These are phyloP conservation scores for Drosophila rubida DNA, from an alignment of 2,888 invertebrate species.

Conservation along the genomic window DNA sequence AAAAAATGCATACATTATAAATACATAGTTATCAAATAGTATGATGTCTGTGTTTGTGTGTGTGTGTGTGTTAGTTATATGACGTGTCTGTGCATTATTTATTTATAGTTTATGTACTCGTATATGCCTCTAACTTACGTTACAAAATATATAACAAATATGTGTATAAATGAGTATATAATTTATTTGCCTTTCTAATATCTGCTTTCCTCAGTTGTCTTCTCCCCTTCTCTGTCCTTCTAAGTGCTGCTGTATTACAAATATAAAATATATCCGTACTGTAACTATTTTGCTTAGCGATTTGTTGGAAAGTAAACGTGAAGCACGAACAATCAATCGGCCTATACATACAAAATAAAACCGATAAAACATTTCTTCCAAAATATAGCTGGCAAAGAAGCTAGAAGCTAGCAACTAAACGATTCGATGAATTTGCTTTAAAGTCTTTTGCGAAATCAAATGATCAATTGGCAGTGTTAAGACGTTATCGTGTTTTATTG, in stretches of 20 bases:
- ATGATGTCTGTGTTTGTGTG: conserved; percentile 41
- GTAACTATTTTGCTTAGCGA: conserved; percentile 25
- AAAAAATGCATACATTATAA: conserved; percentile 82
- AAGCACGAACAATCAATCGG: conserved; percentile 4
- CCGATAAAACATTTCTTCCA: conserved; percentile 12
- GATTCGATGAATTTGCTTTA: conserved; percentile 25
- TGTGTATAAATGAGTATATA: conserved; percentile 69
- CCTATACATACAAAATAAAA: conserved; percentile 53
- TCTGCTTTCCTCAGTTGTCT: conserved; percentile 33
- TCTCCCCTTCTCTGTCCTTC: conserved; percentile 13
- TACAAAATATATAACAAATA: conserved; percentile 80
- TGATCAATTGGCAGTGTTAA: conserved; percentile 52
- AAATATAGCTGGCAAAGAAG: conserved; percentile 30
- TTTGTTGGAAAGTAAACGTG: conserved; percentile 9
- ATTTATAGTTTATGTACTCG: conserved; percentile 43
- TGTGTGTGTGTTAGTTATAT: conserved; percentile 38
- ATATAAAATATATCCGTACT: conserved; percentile 39
- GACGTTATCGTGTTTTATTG: conserved; percentile 27
- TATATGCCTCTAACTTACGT: conserved; percentile 73
- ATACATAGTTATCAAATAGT: conserved; percentile 81
- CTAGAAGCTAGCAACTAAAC: conserved; percentile 9
- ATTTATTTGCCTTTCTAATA: conserved; percentile 50
- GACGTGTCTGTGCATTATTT: conserved; percentile 45
- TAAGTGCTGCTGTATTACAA: conserved; percentile 33
- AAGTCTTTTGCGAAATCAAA: conserved; percentile 27